Conservation (phyloP, 2,113 vertebrate species). For the Heterotilapia buettikoferi region DNA sequence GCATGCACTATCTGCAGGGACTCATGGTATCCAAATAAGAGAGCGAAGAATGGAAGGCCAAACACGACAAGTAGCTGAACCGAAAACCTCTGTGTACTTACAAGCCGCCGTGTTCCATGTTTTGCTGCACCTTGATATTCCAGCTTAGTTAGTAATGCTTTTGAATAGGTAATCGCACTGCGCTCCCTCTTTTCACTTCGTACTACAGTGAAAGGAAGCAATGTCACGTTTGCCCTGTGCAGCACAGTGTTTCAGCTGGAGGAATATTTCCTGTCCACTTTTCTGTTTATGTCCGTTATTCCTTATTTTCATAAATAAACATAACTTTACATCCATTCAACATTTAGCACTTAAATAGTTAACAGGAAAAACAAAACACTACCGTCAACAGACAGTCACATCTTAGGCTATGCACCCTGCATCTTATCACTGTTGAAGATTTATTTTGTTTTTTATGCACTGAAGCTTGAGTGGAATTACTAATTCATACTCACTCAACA, state of each 20-base stretch:
- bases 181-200: not conserved
- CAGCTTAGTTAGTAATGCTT: not conserved
- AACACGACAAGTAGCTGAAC: not conserved
- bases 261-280: slow-evolving; percentile 12
- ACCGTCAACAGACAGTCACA: not conserved
- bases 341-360: not conserved
- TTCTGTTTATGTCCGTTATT: not conserved
- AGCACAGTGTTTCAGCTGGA: not conserved
- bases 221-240: not conserved
- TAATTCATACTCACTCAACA: slow-evolving; percentile 25
- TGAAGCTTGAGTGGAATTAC: not conserved
- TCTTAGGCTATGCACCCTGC: not conserved
- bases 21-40: not conserved
- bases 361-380: not conserved
- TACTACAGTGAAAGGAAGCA: not conserved
- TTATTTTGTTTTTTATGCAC: slow-evolving; percentile 6
- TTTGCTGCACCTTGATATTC: not conserved
- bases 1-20: not conserved
- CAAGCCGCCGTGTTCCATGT: not conserved
- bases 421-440: not conserved
- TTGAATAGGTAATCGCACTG: slow-evolving; percentile 30
- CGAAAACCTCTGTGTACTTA: not conserved
- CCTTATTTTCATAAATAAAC: not conserved
- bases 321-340: accelerated
- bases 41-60: not conserved